These are phyloP conservation scores for Crotalus viridis DNA, from an alignment of 2,113 vertebrate genomes.

Conservation along the genomic window DNA sequence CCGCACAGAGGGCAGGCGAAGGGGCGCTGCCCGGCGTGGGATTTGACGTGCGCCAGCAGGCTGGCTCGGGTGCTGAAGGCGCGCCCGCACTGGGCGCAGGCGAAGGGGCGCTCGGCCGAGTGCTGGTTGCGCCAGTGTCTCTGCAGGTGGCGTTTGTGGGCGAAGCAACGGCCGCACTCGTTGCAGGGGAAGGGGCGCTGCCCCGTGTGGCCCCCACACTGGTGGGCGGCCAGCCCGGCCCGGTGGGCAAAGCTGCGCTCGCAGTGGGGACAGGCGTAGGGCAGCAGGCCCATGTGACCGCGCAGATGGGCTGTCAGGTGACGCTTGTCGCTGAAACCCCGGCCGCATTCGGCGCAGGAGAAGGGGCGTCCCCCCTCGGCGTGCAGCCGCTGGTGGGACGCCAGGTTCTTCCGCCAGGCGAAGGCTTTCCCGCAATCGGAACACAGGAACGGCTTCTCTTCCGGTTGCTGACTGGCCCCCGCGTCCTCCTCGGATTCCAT, in stretches of 20 bases:
- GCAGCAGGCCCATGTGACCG: slow-evolving; percentile 52
- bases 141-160: slow-evolving; percentile 62
- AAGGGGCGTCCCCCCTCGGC: slow-evolving; percentile 35
- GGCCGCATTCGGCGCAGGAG: slow-evolving; percentile 47
- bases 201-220: slow-evolving; percentile 56
- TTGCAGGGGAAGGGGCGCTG: slow-evolving; percentile 61
- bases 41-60: slow-evolving; percentile 53
- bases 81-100: slow-evolving; percentile 62
- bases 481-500: neutral
- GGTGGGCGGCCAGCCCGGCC: slow-evolving; percentile 45
- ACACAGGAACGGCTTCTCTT: slow-evolving; percentile 59
- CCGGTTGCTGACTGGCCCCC: rapidly evolving
- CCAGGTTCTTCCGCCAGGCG: slow-evolving; percentile 66
- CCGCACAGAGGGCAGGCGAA: slow-evolving; percentile 66
- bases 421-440: slow-evolving; percentile 65
- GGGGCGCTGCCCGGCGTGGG: slow-evolving; percentile 60
- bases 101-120: slow-evolving; percentile 62
- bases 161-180: slow-evolving; percentile 62
- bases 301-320: slow-evolving; percentile 54
- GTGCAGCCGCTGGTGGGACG: slow-evolving; percentile 55
- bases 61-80: slow-evolving; percentile 62
- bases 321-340: slow-evolving; percentile 57
- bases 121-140: slow-evolving; percentile 56
- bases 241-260: slow-evolving; percentile 46
- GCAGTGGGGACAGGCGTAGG: slow-evolving; percentile 52